Evolutionary conservation across 2,113 vertebrate species (phyloP).

Genomic region (Micromys minutus): DNA sequence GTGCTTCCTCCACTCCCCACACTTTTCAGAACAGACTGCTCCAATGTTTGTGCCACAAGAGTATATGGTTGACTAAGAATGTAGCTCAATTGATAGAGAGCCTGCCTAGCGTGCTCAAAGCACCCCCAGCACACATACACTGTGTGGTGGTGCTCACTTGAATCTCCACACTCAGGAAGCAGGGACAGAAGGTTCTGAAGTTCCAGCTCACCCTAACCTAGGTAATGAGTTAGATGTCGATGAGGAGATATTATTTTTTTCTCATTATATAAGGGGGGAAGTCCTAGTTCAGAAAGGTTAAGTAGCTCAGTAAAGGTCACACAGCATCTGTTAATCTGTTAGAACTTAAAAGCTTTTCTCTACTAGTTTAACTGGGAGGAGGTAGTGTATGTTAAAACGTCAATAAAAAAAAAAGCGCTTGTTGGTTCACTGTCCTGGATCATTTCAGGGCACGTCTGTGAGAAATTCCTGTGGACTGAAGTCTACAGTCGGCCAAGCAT

Average conservation of each 20-base stretch:
- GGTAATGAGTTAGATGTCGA: not conserved
- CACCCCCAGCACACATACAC: not conserved
- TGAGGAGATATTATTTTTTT: not conserved
- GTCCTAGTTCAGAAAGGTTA: not conserved
- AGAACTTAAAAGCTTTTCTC: not conserved
- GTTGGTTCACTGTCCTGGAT: constrained; percentile 59
- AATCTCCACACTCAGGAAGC: too few species aligned
- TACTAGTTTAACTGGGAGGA: not conserved
- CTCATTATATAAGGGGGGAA: not conserved
- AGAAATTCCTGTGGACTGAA: constrained; percentile 75
- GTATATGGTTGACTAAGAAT: rapidly evolving
- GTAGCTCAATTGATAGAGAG: not conserved
- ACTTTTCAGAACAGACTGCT: not conserved
- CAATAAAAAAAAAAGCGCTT: not conserved
- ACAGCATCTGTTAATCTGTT: not conserved
- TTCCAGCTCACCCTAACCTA: not conserved
- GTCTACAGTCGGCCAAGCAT: constrained; percentile 77
- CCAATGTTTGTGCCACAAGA: rapidly evolving
- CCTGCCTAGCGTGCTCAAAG: not conserved
- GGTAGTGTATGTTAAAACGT: constrained; percentile 30
- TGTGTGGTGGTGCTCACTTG: not conserved
- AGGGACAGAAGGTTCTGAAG: not conserved
- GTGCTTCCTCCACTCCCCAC: not conserved
- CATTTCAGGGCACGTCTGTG: constrained; percentile 66
- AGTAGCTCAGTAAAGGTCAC: not conserved